Evolutionary conservation across 2,797 vertebrate species (phyloP).

Genomic region (Craterocephalus amniculus): DNA sequence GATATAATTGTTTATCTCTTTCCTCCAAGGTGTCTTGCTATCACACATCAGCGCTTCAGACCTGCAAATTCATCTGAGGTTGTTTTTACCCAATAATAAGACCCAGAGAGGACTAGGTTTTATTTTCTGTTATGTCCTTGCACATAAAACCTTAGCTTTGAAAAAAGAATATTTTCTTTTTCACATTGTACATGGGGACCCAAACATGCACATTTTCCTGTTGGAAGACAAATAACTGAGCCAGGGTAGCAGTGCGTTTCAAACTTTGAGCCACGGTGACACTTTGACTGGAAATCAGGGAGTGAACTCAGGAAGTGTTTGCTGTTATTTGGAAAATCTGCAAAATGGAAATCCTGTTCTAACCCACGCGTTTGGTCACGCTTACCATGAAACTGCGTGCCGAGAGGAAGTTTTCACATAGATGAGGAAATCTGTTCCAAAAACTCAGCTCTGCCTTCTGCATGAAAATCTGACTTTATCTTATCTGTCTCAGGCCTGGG

Average conservation of each 20-base stretch:
- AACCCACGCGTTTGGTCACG: conserved; percentile 55
- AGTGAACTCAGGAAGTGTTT: conserved; percentile 60
- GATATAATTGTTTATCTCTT: background rate
- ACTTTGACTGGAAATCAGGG: conserved; percentile 59
- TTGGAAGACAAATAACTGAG: conserved; percentile 46
- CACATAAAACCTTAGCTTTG: background rate
- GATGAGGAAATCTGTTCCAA: conserved; percentile 59
- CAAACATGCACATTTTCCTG: conserved; percentile 31
- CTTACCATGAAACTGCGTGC: conserved; percentile 29
- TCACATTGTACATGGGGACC: background rate
- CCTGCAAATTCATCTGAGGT: background rate
- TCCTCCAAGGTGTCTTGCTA: background rate
- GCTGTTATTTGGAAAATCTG: conserved; percentile 64
- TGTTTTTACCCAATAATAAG: background rate
- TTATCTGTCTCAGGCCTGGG: background rate
- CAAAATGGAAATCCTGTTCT: conserved; percentile 75
- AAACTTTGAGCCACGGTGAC: conserved; percentile 43
- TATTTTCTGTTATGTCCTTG: background rate
- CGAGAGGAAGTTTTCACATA: conserved; percentile 55
- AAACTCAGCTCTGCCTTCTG: conserved; percentile 22
- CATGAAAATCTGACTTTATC: background rate
- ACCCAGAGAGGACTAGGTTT: background rate
- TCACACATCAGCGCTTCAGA: background rate
- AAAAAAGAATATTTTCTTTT: too few relatives aligned
- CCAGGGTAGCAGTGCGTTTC: conserved; percentile 48